These are phyloP conservation scores for Heliconius hewitsoni DNA, from an alignment of 1,140 invertebrate species.

Conservation along the genomic window DNA sequence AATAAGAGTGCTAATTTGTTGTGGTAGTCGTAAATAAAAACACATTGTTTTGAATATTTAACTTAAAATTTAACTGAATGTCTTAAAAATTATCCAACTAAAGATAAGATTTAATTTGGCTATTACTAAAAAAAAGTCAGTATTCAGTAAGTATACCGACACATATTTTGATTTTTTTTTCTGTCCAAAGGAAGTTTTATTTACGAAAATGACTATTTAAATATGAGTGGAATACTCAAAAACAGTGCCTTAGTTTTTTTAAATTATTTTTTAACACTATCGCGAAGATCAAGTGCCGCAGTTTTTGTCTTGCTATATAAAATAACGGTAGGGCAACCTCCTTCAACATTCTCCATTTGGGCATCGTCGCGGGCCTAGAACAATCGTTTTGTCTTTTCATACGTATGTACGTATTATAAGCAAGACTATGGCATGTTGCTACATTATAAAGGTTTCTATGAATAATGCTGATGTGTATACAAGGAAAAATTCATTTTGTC, in stretches of 20 bases:
- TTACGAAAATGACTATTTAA: too few relatives aligned
- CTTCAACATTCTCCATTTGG: background rate
- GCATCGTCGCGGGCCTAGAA: conserved; percentile 3
- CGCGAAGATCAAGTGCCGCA: background rate
- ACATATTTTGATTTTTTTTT: too few relatives aligned
- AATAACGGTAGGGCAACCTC: too few relatives aligned
- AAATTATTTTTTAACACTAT: background rate
- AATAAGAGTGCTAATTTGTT: background rate
- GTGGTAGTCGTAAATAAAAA: background rate
- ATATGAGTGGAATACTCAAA: background rate
- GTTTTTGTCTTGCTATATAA: background rate
- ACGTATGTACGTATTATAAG: background rate
- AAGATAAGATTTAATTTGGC: too few relatives aligned
- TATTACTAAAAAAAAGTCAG: too few relatives aligned
- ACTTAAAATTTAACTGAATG: too few relatives aligned
- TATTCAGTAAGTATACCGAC: too few relatives aligned
- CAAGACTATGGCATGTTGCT: background rate
- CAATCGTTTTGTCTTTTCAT: conserved; percentile 6
- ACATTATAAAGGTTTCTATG: background rate
- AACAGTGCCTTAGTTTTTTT: background rate
- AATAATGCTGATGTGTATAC: background rate
- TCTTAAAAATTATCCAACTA: background rate
- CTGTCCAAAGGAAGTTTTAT: too few relatives aligned
- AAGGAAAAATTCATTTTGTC: background rate
- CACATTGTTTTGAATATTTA: background rate